Evolutionary conservation across 2,113 vertebrate genomes (phyloP), one percentile per base, ranked within the genome.

Genomic region (Xiphorhynchus elegans): DNA sequence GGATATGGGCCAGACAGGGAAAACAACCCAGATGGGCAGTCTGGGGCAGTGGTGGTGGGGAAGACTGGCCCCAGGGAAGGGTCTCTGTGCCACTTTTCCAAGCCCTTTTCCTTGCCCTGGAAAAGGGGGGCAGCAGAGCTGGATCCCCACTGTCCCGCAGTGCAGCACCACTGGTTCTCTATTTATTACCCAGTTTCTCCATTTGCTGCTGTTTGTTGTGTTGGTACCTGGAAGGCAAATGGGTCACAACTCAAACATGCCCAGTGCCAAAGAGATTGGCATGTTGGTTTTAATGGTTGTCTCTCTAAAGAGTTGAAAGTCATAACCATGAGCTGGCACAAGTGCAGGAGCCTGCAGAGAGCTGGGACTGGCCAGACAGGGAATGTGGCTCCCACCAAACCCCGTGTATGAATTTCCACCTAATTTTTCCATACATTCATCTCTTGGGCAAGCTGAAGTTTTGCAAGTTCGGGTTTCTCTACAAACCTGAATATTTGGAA

Each of bases 31-130:
- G 56, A 2, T 1, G 3, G 47, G 28, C 74, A 75, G 24, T 0
- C 0, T 20, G 66, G 26, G 52, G 35, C 35, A 3, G 2, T 6
- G 21, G 7, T 3, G 0, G 2, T 19, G 33, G 64, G 77, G 8
- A 35, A 76, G 52, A 24, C 39, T 62, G 62, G 35, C 37, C 29
- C 20, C 53, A 49, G 37, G 64, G 28, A 75, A 35, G 17, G 6
- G 8, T 7, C 11, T 39, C 40, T 2, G 1, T 64, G 53, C 35
- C 49, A 21, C 0, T 64, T 90, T 83, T 42, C 72, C 72, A 75
- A 64, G 64, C 29, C 35, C 33, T 87, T 83, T 66, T 63, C 19
- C 55, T 86, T 25, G 9, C 35, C 69, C 64, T 46, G 35, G 66
- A 44, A 44, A 35, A 47, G 13, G 5, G 4, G 5, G 49, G 4